Percentiles rank a stretch among this genome's conserved stretches.
phyloP scores from a whole-genome alignment of 2,888 invertebrate species.

The Neria commutata region DNA sequence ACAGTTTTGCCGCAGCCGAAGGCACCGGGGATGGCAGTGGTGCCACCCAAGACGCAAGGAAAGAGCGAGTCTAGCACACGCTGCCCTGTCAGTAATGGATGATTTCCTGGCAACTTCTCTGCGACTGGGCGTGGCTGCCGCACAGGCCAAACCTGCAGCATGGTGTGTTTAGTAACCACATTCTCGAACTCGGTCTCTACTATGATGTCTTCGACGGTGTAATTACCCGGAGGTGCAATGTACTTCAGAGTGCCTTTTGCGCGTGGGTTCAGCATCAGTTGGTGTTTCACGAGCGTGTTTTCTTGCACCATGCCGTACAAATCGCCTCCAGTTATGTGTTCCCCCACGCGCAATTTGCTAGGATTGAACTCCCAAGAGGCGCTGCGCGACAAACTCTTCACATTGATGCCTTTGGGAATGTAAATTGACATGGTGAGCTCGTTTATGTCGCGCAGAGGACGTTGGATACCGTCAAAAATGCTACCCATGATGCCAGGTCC shows the following conservation, averaged over 20 bases:
- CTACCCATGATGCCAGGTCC: constrained; percentile 98
- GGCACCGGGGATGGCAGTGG: constrained; percentile 97
- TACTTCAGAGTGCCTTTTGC: constrained; percentile 94
- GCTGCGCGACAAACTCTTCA: constrained; percentile 81
- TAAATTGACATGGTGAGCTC: constrained; percentile 93
- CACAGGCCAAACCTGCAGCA: constrained; percentile 99
- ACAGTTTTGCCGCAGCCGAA: constrained; percentile 93
- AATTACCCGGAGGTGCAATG: constrained; percentile 89
- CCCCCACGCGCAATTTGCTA: constrained; percentile 78
- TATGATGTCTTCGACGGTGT: constrained; percentile 88
- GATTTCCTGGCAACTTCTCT: constrained; percentile 96
- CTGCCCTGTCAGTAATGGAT: constrained; percentile 96
- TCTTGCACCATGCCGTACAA: constrained; percentile 93
- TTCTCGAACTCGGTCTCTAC: constrained; percentile 98
- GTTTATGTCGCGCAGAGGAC: constrained; percentile 93
- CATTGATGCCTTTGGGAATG: constrained; percentile 97
- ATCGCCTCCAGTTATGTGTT: constrained; percentile 97
- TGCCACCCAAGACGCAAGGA: constrained; percentile 98
- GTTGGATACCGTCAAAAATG: constrained; percentile 99
- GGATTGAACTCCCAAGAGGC: constrained; percentile 90
- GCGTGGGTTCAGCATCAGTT: constrained; percentile 89
- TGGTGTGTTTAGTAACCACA: constrained; percentile 83
- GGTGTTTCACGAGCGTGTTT: constrained; percentile 95
- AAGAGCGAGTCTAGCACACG: constrained; percentile 95
- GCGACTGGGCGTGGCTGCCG: constrained; percentile 92